These are phyloP conservation scores for Teinopalpus imperialis DNA, from an alignment of 2,888 invertebrate genomes.

Conservation along the genomic window DNA sequence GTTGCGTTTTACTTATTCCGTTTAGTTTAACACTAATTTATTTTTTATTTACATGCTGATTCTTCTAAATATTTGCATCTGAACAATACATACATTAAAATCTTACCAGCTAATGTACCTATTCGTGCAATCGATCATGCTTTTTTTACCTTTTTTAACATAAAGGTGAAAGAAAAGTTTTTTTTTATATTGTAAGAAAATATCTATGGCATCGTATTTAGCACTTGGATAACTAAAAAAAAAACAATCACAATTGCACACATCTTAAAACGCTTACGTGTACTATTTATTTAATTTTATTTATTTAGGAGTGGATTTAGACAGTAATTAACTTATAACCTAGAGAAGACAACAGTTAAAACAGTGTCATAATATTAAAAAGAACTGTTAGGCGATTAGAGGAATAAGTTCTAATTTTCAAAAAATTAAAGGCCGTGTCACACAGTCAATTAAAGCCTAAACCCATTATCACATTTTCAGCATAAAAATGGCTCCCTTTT, in stretches of 20 bases:
- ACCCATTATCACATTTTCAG: constrained; percentile 66
- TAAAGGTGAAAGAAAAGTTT: constrained; percentile 17
- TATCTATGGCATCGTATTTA: constrained; percentile 48
- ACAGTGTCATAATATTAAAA: constrained; percentile 14
- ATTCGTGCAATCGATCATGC: constrained; percentile 74
- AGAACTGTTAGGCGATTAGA: constrained; percentile 30
- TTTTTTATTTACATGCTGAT: constrained; percentile 74
- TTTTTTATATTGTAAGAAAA: constrained; percentile 33
- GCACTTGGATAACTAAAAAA: constrained; percentile 25
- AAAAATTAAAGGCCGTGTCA: constrained; percentile 41
- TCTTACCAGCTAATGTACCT: constrained; percentile 62
- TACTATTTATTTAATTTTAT: constrained; percentile 57
- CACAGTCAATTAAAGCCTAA: constrained; percentile 74
- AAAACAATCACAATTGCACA: constrained; percentile 76
- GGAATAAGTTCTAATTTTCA: constrained; percentile 21
- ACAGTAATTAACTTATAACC: constrained; percentile 70
- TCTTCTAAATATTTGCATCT: constrained; percentile 81
- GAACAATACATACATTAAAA: constrained; percentile 81
- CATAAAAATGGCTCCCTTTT: constrained; percentile 52
- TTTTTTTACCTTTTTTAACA: constrained; percentile 29
- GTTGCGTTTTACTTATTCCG: constrained; percentile 47
- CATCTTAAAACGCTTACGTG: constrained; percentile 57
- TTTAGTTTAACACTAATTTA: constrained; percentile 57
- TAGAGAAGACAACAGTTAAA: constrained; percentile 38
- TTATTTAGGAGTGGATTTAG: constrained; percentile 71